Evolutionary conservation across 2,888 invertebrate genomes (phyloP), one percentile per base, ranked within the genome.

Genomic region (Papilio demoleus): DNA sequence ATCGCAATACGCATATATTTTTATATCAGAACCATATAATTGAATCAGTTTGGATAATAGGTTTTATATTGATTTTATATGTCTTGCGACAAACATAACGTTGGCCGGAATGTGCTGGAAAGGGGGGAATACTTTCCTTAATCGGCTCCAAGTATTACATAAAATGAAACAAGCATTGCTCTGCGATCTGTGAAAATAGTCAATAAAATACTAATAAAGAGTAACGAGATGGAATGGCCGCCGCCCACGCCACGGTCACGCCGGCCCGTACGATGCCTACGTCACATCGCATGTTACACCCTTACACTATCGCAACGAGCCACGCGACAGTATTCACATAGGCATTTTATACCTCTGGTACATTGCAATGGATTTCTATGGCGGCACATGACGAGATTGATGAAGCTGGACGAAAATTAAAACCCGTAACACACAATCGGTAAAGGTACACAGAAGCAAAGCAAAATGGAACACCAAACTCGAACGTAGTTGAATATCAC

Each of bases 201-300:
- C 68, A 60, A 65, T 68, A 64, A 68, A 68, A 59, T 64, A 68
- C 64, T 63, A 68, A 64, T 68, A 69, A 69, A 69, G 68, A 53
- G 68, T 69, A 69, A 69, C 65, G 68, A 69, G 65, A 65, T 60
- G 60, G 60, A 69, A 69, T 65, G 63, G 68, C 40, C 53, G 24
- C 66, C 66, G 38, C 68, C 68, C 68, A 69, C 66, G 64, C 68
- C 24, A 45, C 42, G 59, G 53, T 47, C 63, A 42, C 65, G 34
- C 27, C 64, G 53, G 62, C 58, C 42, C 58, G 56, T 56, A 53
- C 63, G n/a, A 42, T 63, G 34, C 34, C 58, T 59, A 58, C 53
- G 45, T 56, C 53, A 56, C 31, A 17, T 3, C 53, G 27, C 27
- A 2, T 27, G 27, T 8, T 24, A 56, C 22, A 22, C 11, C 19